Evolutionary conservation across 2,888 invertebrate genomes (phyloP).

Genomic region (Teinopalpus imperialis): DNA sequence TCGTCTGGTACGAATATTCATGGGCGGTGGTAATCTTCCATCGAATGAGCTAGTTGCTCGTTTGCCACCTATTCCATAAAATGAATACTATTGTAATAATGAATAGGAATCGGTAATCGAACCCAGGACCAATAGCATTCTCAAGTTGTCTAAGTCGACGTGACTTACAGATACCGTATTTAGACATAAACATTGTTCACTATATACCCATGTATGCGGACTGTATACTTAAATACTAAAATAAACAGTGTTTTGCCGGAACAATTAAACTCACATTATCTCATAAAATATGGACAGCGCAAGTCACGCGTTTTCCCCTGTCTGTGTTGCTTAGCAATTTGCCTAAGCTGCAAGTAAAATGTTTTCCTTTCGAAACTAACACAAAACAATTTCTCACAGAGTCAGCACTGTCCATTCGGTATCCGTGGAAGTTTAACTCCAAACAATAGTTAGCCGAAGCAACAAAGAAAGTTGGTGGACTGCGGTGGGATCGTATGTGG

Average conservation of each 20-base stretch:
- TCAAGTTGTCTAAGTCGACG: too few relatives aligned
- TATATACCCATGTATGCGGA: too few relatives aligned
- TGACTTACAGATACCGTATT: too few relatives aligned
- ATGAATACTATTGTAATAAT: too few relatives aligned
- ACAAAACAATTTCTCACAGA: slow-evolving; percentile 74
- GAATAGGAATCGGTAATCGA: too few relatives aligned
- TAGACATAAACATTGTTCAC: too few relatives aligned
- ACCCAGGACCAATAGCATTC: too few relatives aligned
- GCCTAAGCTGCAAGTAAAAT: slow-evolving; percentile 73
- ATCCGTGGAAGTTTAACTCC: slow-evolving; percentile 68
- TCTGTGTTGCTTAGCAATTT: slow-evolving; percentile 55
- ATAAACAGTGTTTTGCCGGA: slow-evolving; percentile 30
- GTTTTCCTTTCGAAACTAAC: slow-evolving; percentile 76
- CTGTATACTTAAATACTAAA: slow-evolving; percentile 23
- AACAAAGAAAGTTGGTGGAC: slow-evolving; percentile 70
- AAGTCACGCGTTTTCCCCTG: slow-evolving; percentile 34
- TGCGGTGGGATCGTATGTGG: slow-evolving; percentile 55
- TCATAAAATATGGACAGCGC: slow-evolving; percentile 57
- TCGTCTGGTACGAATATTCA: too few relatives aligned
- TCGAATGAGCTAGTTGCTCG: too few relatives aligned
- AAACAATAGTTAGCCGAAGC: slow-evolving; percentile 68
- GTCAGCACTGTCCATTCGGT: slow-evolving; percentile 67
- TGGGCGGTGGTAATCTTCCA: too few relatives aligned
- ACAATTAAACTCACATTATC: slow-evolving; percentile 65
- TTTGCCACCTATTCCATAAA: too few relatives aligned